phyloP scores from a whole-genome alignment of 2,888 invertebrate genomes.

The Penaeus monodon region DNA sequence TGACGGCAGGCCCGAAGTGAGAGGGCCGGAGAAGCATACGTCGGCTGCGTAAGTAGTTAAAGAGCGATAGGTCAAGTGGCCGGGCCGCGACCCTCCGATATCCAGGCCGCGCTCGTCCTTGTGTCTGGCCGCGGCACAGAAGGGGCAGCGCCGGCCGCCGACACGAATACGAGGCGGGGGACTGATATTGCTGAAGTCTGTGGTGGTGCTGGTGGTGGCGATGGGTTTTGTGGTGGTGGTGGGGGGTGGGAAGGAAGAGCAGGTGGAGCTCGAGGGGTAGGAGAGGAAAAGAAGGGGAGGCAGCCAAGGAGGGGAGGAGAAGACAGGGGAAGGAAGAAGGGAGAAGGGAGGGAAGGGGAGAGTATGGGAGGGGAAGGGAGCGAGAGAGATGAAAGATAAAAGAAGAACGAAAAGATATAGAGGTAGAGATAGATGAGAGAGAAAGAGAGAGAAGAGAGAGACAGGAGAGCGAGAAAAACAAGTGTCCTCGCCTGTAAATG shows the following conservation, averaged over 20 bases:
- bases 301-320: no score
- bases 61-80: constrained; percentile 15
- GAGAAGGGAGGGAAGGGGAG: neutral
- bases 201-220: neutral
- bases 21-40: neutral
- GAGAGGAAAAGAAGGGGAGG: no score
- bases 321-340: neutral
- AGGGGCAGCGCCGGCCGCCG: neutral
- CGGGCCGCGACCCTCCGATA: neutral
- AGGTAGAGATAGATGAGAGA: neutral
- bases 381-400: no score
- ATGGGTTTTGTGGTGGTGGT: neutral
- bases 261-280: no score
- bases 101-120: neutral
- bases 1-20: no score
- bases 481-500: neutral
- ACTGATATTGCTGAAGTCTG: neutral
- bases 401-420: no score
- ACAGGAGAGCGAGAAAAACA: neutral
- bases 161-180: neutral
- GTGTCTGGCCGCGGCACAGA: neutral
- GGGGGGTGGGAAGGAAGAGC: no score
- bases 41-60: constrained; percentile 4
- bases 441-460: neutral
- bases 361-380: no score